Conservation (phyloP, 64 coral and sea anemone species). For the Montipora efflorescens region DNA sequence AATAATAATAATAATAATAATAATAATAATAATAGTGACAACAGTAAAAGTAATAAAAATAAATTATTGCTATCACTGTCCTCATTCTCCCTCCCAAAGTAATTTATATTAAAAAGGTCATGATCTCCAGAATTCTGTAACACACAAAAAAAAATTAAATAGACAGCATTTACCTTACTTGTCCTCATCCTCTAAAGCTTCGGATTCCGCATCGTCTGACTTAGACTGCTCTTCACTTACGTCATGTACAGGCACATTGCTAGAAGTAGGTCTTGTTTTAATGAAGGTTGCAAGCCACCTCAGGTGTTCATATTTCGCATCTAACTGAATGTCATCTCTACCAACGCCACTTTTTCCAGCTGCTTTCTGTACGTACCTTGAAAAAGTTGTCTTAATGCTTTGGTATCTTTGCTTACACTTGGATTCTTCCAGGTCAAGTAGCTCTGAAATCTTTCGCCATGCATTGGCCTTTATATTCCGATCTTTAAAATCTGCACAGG, state of each 20-base stretch:
- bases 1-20: too few species aligned
- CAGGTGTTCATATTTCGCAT: constrained; percentile 65
- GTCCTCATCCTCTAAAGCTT: constrained; percentile 10
- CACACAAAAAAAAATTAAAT: background rate
- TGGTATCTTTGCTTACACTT: constrained; percentile 53
- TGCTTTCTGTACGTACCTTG: constrained; percentile 32
- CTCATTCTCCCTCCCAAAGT: too few species aligned
- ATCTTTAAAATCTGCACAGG: constrained; percentile 53
- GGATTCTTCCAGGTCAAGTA: constrained; percentile 10
- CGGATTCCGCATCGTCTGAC: constrained; percentile 18
- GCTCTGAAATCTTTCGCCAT: constrained; percentile 37
- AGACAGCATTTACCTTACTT: constrained; percentile 25
- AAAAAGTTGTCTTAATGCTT: constrained; percentile 64
- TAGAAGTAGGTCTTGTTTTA: constrained; percentile 55
- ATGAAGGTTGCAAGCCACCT: constrained; percentile 64
- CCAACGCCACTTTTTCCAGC: constrained; percentile 40
- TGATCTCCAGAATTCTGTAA: background rate
- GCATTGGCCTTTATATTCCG: constrained; percentile 41
- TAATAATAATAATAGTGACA: too few species aligned
- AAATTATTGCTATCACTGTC: too few species aligned
- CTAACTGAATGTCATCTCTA: constrained; percentile 37
- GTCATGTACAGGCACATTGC: constrained; percentile 31
- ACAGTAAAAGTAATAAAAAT: too few species aligned
- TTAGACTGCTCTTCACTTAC: background rate
- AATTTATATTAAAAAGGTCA: too few species aligned